A percentile compares a stretch with the other conserved stretches of the same genome.
Evolutionary conservation across 2,888 invertebrate genomes (phyloP).

Genomic region (Phaedon cochleariae): DNA sequence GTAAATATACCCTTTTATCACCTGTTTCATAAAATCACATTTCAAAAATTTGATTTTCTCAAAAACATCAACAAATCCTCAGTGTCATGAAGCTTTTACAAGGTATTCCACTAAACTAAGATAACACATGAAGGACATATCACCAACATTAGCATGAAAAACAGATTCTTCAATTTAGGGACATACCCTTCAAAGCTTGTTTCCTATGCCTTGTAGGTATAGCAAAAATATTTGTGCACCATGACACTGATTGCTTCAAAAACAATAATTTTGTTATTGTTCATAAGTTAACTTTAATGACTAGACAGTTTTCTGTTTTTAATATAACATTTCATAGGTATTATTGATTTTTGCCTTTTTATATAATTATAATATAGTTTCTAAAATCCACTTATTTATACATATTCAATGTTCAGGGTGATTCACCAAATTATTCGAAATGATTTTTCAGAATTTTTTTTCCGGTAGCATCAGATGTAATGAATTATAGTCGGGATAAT

Average conservation of each 20-base stretch:
- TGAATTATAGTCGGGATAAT: no score
- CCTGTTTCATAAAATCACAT: slow-evolving; percentile 9
- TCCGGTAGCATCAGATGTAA: no score
- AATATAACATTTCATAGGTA: slow-evolving; percentile 31
- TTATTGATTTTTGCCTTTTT: slow-evolving; percentile 31
- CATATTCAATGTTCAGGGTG: no score
- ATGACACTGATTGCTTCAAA: not conserved
- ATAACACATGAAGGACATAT: no score
- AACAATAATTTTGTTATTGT: slow-evolving; percentile 33
- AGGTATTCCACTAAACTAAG: not conserved
- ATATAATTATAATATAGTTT: slow-evolving; percentile 20
- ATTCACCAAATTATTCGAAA: no score
- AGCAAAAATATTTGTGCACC: not conserved
- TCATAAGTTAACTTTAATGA: slow-evolving; percentile 42
- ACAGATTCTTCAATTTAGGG: not conserved
- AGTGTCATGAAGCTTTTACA: not conserved
- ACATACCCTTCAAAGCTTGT: not conserved
- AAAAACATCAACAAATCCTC: not conserved
- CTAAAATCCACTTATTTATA: slow-evolving; percentile 35
- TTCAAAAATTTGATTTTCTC: not conserved
- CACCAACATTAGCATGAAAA: no score
- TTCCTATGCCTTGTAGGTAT: slow-evolving; percentile 16
- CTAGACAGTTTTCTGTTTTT: slow-evolving; percentile 44
- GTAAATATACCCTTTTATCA: not conserved
- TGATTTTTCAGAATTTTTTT: no score